Conservation (phyloP, 2,888 invertebrate species). For the Drosophila multiciliata region DNA sequence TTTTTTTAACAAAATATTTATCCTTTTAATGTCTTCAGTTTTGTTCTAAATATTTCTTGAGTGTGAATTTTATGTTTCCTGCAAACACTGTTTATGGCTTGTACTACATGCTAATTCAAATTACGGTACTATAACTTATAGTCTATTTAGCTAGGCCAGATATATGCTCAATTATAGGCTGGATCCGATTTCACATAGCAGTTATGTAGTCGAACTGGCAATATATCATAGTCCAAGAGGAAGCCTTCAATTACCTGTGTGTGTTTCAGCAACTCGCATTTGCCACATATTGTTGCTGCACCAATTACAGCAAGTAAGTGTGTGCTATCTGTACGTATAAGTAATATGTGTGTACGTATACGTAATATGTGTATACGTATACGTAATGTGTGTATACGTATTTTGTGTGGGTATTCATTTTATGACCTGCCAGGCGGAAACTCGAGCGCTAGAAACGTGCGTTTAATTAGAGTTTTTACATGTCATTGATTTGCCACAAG, state of each 20-base stretch:
- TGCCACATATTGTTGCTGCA: constrained; percentile 22
- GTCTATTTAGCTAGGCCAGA: not conserved
- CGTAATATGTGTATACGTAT: not conserved
- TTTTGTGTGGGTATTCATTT: constrained; percentile 25
- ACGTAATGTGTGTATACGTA: not conserved
- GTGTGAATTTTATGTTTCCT: not conserved
- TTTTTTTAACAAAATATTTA: not conserved
- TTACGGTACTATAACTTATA: not conserved
- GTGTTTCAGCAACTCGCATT: constrained; percentile 18
- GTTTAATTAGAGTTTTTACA: constrained; percentile 78
- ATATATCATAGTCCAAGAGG: constrained; percentile 45
- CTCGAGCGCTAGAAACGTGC: constrained; percentile 60
- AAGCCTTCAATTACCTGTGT: constrained; percentile 36
- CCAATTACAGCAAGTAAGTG: constrained; percentile 33
- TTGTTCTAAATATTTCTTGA: not conserved
- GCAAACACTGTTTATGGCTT: not conserved
- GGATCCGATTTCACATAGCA: constrained; percentile 9
- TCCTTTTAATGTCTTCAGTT: not conserved
- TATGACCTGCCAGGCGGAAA: constrained; percentile 39
- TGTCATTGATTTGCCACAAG: constrained; percentile 72
- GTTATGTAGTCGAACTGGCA: constrained; percentile 5
- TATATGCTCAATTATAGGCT: constrained; percentile 34
- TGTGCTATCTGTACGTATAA: constrained; percentile 2
- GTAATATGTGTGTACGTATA: not conserved
- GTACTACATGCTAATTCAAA: not conserved